Conservation (phyloP, 2,797 vertebrate genomes). For the Spea hammondii region DNA sequence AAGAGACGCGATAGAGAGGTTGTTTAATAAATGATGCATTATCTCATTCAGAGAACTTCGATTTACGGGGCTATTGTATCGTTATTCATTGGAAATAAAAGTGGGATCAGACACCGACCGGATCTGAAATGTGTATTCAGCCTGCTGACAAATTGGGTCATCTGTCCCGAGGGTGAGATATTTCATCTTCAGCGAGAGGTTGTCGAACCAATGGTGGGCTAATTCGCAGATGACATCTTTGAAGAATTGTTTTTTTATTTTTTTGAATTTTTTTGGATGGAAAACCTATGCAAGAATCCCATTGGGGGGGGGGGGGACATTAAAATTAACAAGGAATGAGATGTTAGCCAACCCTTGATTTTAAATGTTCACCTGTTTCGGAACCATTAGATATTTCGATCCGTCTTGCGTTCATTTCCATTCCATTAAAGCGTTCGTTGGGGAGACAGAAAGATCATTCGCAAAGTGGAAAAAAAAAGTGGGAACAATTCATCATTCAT, state of each 20-base stretch:
- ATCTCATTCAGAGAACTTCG: neutral
- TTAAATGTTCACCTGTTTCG: slow-evolving; percentile 3
- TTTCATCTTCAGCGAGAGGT: slow-evolving; percentile 31
- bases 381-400: slow-evolving; percentile 12
- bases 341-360: slow-evolving; percentile 6
- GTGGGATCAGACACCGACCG: neutral
- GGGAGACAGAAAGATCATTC: neutral
- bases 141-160: slow-evolving; percentile 18
- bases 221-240: slow-evolving; percentile 27
- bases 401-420: slow-evolving; percentile 3
- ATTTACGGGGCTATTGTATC: neutral
- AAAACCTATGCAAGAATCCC: slow-evolving; percentile 12
- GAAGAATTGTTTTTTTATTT: slow-evolving; percentile 3
- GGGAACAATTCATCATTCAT: slow-evolving; percentile 35
- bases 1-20: neutral
- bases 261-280: neutral
- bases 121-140: slow-evolving; percentile 15
- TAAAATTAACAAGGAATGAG: slow-evolving; percentile 27
- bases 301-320: slow-evolving; percentile 8
- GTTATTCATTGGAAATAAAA: slow-evolving; percentile 21
- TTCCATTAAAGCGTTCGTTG: slow-evolving; percentile 10
- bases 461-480: slow-evolving; percentile 2
- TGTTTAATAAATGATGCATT: slow-evolving; percentile 12
- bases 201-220: slow-evolving; percentile 26
- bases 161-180: slow-evolving; percentile 26